phyloP scores from a whole-genome alignment of 2,113 vertebrate genomes.

The Stegastes partitus region DNA sequence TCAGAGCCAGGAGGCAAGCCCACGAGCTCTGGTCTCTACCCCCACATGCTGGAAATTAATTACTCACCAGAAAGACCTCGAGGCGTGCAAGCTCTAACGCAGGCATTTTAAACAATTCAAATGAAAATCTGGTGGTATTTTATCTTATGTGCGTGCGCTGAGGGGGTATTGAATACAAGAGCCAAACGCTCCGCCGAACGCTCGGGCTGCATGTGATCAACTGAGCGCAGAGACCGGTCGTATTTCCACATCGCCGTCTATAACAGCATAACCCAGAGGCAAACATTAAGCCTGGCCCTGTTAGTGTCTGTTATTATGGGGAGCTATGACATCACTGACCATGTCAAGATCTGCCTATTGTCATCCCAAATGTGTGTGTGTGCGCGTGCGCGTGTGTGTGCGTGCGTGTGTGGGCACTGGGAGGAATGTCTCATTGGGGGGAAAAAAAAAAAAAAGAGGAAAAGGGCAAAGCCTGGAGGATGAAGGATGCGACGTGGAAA shows the following conservation, averaged over 20 bases:
- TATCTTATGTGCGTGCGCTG: slow-evolving; percentile 29
- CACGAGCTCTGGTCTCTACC: slow-evolving; percentile 71
- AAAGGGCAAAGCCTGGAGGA: slow-evolving; percentile 18
- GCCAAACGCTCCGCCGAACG: slow-evolving; percentile 28
- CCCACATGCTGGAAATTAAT: slow-evolving; percentile 82
- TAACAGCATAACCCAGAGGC: slow-evolving; percentile 31
- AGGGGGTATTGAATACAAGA: slow-evolving; percentile 8
- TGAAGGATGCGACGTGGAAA: slow-evolving; percentile 23
- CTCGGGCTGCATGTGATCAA: slow-evolving; percentile 30
- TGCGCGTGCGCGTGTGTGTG: not conserved
- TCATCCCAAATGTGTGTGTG: slow-evolving; percentile 24
- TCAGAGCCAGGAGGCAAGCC: slow-evolving; percentile 66
- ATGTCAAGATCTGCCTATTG: slow-evolving; percentile 45
- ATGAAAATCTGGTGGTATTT: slow-evolving; percentile 72
- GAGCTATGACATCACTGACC: slow-evolving; percentile 50
- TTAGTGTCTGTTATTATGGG: slow-evolving; percentile 42
- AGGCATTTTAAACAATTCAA: slow-evolving; percentile 78
- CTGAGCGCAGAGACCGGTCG: not conserved
- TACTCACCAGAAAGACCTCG: slow-evolving; percentile 81
- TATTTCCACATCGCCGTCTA: slow-evolving; percentile 18
- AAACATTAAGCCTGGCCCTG: slow-evolving; percentile 22
- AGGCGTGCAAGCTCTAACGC: slow-evolving; percentile 71
- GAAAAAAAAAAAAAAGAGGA: not conserved
- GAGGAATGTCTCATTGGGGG: slow-evolving; percentile 16
- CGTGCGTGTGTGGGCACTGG: not conserved